Percentiles rank a stretch among this genome's conserved stretches.
Evolutionary conservation across 2,797 vertebrate genomes (phyloP).

Genomic region (Ctenopoma kingsleyae): DNA sequence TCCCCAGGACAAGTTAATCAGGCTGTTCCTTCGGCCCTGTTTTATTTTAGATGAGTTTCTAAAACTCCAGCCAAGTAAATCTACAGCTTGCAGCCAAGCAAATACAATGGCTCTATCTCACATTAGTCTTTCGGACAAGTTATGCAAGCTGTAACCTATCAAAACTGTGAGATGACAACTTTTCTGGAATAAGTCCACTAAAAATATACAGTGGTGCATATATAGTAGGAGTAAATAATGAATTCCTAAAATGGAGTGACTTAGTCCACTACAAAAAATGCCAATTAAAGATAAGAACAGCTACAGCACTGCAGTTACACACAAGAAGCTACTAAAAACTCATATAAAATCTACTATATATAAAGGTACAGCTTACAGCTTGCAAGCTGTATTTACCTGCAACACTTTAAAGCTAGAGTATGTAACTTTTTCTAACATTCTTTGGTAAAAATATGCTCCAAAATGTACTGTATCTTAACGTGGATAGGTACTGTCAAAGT

Average conservation of each 20-base stretch:
- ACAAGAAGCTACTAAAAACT: too few relatives aligned
- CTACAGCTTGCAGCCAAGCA: conserved; percentile 54
- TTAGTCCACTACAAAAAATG: background rate
- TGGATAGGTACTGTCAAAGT: background rate
- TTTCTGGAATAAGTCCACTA: conserved; percentile 18
- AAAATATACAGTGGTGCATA: conserved; percentile 2
- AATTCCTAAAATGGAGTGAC: background rate
- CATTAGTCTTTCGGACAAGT: conserved; percentile 55
- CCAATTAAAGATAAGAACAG: background rate
- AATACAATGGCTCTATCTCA: conserved; percentile 44
- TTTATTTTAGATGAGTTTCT: conserved; percentile 67
- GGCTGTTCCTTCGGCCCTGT: conserved; percentile 50
- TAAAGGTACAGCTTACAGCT: too few relatives aligned
- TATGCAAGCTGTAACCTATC: conserved; percentile 38
- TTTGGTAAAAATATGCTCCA: background rate
- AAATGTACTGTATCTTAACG: background rate
- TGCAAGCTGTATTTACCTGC: too few relatives aligned
- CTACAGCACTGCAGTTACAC: too few relatives aligned
- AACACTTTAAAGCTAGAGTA: too few relatives aligned
- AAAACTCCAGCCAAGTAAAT: conserved; percentile 46
- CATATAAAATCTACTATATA: too few relatives aligned
- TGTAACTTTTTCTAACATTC: too few relatives aligned
- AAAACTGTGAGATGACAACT: conserved; percentile 24
- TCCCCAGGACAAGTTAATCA: conserved; percentile 70
- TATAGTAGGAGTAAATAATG: background rate